Base-by-base conservation (phyloP, 1,140 invertebrate genomes). In the Periplaneta americana region DNA sequence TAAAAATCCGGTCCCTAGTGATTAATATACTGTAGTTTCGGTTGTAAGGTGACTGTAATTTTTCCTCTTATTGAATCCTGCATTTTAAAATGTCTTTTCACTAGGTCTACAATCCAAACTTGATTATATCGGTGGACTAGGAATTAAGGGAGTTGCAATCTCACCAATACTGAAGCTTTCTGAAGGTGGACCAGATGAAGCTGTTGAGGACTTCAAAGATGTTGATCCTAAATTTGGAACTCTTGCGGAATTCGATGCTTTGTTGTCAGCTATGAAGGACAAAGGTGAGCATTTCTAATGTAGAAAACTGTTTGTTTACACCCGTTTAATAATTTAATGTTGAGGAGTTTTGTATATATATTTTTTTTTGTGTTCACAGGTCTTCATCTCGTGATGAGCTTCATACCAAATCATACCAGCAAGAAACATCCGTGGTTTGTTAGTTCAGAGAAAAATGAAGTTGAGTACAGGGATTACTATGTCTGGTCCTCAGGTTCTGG, bases 381-480 rank as follows among this genome's bases (percentile, higher is more conserved):
- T 80, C 84, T 91, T 82, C 88, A 89, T 82, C 33, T 92, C 5
- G 86, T 92, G 34, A 83, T 92, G 83, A 91, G 92, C 83, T 89
- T 92, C 80, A 87, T 91, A 39, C 90, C 90, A 13, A 91, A 92
- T 85, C 89, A 91, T 83, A 90, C 90, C 28, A 90, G 89, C 83
- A 87, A 88, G 78, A 85, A 89, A 78, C 90, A 91, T 85, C 83
- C 84, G 9, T 92, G 91, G 91, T 92, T 92, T 83, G 11, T 83
- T 32, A 85, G 86, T 35, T 91, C 90, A 75, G 76, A 84, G 28
- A 83, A 84, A 31, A 85, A 84, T 35, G 85, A 87, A 37, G 84
- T 85, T 15, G 82, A 84, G 6, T 89, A 90, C 34, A 85, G 85
- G 9, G 88, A 91, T 83, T 91, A 88, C 85, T 92, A 91, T 83